Base-by-base conservation (phyloP, 92 coral and sea anemone species). In the Micromussa lordhowensis region DNA sequence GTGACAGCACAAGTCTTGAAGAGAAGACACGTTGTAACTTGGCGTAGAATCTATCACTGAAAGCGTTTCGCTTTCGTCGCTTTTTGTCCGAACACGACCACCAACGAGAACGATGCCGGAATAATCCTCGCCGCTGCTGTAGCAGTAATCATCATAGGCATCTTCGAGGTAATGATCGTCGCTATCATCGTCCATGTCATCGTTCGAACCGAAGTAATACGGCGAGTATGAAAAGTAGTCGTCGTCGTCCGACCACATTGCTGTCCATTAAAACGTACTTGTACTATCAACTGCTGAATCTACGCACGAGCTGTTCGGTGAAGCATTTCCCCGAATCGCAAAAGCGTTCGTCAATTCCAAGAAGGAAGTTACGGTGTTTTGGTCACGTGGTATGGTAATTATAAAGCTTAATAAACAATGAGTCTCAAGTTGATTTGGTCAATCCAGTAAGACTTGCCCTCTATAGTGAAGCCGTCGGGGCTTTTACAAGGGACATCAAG, bases 1-100 rank as follows among this genome's bases (percentile, higher is more conserved):
- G 63, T 86, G 91, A 61, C 96, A 88, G 35, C 98, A 97, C 48
- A 73, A 77, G 75, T 97, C 97, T 57, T 91, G 95, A 19, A 97
- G 92, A 24, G 97, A 79, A 1, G 61, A 30, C 30, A 90, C 90
- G 31, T 92, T 79, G 79, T 72, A 69, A 29, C 19, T 70, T 22
- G 64, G 63, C 13, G 86, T 34, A 21, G 83, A 29, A 53, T 55
- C 55, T 17, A 36, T 30, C 31, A 49, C 83, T 24, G 76, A 48
- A 28, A 19, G n/a, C 40, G 83, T 22, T n/a, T 71, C 83, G 24
- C 55, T 89, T 21, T 59, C 83, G 28, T 44, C 53, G 64, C 21
- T 17, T 68, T 48, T 71, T 18, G 44, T 11, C 8, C 29, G 30
- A 13, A 22, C 13, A 30, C 66, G 59, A 51, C 14, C 10, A 2